Conservation (phyloP, 2,113 vertebrate species). For the Cyrtonyx montezumae region DNA sequence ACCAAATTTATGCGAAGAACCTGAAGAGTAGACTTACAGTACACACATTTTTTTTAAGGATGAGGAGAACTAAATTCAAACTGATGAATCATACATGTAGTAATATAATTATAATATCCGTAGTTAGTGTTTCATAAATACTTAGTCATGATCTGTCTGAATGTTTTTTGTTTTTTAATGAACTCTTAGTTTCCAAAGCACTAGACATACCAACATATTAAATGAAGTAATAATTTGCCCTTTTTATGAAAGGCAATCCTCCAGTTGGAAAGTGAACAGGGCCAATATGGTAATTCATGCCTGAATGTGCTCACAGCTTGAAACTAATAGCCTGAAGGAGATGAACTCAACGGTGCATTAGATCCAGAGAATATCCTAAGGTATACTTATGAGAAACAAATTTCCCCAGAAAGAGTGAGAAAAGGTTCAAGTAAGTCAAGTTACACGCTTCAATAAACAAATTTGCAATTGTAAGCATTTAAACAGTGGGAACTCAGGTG, state of each 20-base stretch:
- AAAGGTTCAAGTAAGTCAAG: not conserved
- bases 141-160: not conserved
- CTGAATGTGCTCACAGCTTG: constrained; percentile 26
- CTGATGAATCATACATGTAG: not conserved
- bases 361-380: not conserved
- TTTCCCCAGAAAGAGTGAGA: not conserved
- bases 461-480: not conserved
- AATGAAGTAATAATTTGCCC: not conserved
- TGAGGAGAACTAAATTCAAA: not conserved
- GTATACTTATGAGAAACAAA: not conserved
- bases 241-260: not conserved
- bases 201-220: not conserved
- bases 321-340: not conserved
- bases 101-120: not conserved
- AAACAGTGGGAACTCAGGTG: not conserved
- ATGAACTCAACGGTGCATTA: not conserved
- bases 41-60: not conserved
- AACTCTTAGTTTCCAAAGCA: not conserved
- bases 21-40: not conserved
- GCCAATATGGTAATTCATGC: not conserved
- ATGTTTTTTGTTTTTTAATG: not conserved
- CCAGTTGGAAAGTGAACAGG: not conserved
- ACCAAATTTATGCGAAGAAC: not conserved
- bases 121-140: not conserved
- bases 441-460: not conserved